Evolutionary conservation across 2,113 vertebrate species (phyloP), one percentile per base, ranked within the genome.

Genomic region (Fukomys damarensis): DNA sequence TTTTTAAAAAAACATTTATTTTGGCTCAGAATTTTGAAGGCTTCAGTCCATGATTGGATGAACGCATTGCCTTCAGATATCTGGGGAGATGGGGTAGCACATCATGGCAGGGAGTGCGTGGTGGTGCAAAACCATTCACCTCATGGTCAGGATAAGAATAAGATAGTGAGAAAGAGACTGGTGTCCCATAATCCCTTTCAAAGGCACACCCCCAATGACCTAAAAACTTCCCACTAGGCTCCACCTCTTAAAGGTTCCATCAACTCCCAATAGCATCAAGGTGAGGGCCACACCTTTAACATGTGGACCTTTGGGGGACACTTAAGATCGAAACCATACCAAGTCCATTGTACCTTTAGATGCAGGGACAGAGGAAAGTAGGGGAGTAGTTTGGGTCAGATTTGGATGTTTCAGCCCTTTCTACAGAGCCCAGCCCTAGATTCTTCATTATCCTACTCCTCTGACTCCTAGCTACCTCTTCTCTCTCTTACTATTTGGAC

Each of bases 361-460:
- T 41, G 2, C 19, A 10, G 9, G 63, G 35, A 12, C 17, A 49
- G 46, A 90, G 38, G 91, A 59, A 26, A 26, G 12, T 2, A 58
- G 24, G 2, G 13, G 10, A 35, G 4, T 0, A 1, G 12, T 2
- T 11, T 63, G 68, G 52, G 5, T 13, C 11, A 5, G 30, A 24
- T 54, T 41, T 28, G 54, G 49, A 20, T 54, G 22, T 8, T 13
- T 3, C 5, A 41, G 30, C 11, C 41, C 28, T 49, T 77, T 13
- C 74, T 49, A 76, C 72, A 20, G 13, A 14, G 4, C 35, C 70
- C 35, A 35, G 46, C n/a, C 49, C 28, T 6, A 0, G 49, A 35
- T 0, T 5, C 12, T 43, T n/a, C 43, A 2, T 14, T 43, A 6
- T 24, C 7, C 61, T 16, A 41, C n/a, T 61, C 32, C 6, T 38